phyloP scores from a whole-genome alignment of 2,888 invertebrate genomes.

The Macaria liturata region DNA sequence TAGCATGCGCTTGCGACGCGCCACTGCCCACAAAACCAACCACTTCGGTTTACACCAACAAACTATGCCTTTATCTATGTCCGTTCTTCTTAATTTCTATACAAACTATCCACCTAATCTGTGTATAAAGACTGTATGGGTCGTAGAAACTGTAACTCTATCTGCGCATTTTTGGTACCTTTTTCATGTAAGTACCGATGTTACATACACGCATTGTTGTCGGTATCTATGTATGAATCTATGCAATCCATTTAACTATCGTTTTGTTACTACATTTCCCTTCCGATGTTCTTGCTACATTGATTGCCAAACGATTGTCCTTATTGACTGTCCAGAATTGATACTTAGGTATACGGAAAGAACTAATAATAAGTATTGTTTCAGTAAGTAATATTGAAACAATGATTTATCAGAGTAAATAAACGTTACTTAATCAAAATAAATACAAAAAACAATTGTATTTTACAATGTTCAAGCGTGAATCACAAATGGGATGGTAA shows the following conservation, averaged over 20 bases:
- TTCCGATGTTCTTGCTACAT: conserved; percentile 31
- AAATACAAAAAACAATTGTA: too few relatives aligned
- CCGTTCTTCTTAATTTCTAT: background rate
- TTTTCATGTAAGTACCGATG: conserved; percentile 42
- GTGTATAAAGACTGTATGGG: background rate
- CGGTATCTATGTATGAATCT: conserved; percentile 65
- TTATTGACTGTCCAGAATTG: background rate
- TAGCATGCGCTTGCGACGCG: conserved; percentile 54
- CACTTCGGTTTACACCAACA: conserved; percentile 38
- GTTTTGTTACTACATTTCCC: conserved; percentile 37
- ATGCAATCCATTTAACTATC: conserved; percentile 45
- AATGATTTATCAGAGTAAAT: too few relatives aligned
- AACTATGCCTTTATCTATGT: conserved; percentile 18
- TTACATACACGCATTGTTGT: conserved; percentile 75
- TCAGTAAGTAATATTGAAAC: too few relatives aligned
- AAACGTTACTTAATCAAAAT: too few relatives aligned
- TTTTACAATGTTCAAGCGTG: too few relatives aligned
- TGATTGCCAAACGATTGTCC: conserved; percentile 13
- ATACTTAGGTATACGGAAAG: too few relatives aligned
- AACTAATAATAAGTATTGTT: too few relatives aligned
- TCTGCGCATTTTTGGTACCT: conserved; percentile 2
- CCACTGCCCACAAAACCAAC: conserved; percentile 64
- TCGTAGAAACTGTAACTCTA: conserved; percentile 9
- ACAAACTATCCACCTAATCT: conserved; percentile 19
- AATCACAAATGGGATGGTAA: too few relatives aligned